Conservation (phyloP, 2,797 vertebrate species). For the Poecile montanus region DNA sequence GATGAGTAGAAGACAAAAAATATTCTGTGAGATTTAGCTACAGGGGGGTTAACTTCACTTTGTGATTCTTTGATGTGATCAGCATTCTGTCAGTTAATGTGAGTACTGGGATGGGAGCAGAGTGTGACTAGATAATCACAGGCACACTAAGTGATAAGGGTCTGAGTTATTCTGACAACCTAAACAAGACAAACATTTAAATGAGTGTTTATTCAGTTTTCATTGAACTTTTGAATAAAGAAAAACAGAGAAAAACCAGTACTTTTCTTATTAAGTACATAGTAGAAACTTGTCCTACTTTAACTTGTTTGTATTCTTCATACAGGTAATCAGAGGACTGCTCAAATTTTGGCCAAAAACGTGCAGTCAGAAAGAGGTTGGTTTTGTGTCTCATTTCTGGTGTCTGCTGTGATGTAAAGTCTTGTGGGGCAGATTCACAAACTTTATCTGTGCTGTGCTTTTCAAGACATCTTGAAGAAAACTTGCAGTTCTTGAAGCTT, state of each 20-base stretch:
- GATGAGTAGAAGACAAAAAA: not conserved
- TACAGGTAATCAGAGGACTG: conserved; percentile 94
- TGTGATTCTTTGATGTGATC: not conserved
- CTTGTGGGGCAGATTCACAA: not conserved
- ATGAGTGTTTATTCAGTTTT: not conserved
- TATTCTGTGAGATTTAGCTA: not conserved
- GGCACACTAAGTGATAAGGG: not conserved
- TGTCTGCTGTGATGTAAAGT: not conserved
- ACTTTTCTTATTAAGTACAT: not conserved
- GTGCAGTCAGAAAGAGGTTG: conserved; percentile 98
- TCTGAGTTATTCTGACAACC: not conserved
- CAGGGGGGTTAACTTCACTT: not conserved
- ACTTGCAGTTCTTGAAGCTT: not conserved
- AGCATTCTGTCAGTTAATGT: not conserved
- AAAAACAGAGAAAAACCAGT: not conserved
- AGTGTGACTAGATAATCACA: not conserved
- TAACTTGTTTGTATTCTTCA: conserved; percentile 46
- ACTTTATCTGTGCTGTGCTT: not conserved
- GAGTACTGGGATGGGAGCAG: not conserved
- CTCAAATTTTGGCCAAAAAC: conserved; percentile 99
- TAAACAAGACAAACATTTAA: not conserved
- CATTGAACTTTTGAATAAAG: not conserved
- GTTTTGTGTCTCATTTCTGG: conserved; percentile 18
- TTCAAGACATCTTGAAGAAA: not conserved
- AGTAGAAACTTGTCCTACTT: not conserved